These are phyloP conservation scores for Hemitrygon akajei DNA, from an alignment of 2,797 vertebrate genomes.

Conservation along the genomic window DNA sequence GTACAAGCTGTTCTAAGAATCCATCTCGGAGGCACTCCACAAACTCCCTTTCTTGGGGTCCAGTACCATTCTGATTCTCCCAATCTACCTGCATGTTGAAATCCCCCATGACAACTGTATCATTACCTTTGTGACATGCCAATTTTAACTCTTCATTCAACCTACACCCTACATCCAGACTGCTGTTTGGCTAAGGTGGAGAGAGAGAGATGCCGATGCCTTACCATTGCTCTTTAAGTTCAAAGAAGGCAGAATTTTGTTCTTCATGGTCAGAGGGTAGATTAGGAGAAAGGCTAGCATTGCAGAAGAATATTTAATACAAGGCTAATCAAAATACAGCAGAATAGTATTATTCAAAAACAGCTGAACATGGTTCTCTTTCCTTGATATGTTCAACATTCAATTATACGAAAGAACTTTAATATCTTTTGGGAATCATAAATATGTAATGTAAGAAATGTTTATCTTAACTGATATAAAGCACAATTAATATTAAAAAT, in stretches of 20 bases:
- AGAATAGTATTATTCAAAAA: neutral
- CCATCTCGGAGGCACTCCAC: too few relatives aligned
- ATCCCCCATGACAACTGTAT: too few relatives aligned
- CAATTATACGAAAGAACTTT: neutral
- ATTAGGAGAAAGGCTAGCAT: neutral
- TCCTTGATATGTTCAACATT: constrained; percentile 20
- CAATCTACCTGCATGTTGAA: too few relatives aligned
- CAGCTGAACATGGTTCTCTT: neutral
- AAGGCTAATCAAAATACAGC: neutral
- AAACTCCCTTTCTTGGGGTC: too few relatives aligned
- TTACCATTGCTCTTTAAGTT: neutral
- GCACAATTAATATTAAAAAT: constrained; percentile 2
- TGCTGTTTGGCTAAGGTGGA: too few relatives aligned
- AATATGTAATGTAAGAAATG: neutral
- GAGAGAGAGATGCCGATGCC: neutral
- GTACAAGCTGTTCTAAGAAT: too few relatives aligned
- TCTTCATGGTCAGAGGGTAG: neutral
- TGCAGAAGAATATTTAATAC: neutral
- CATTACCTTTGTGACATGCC: too few relatives aligned
- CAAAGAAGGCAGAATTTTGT: neutral
- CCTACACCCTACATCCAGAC: too few relatives aligned
- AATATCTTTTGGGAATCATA: neutral
- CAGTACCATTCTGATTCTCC: too few relatives aligned
- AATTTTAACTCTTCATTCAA: too few relatives aligned
- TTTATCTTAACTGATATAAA: neutral